Base-by-base conservation (phyloP, 2,888 invertebrate genomes). In the Tridacna crocea region DNA sequence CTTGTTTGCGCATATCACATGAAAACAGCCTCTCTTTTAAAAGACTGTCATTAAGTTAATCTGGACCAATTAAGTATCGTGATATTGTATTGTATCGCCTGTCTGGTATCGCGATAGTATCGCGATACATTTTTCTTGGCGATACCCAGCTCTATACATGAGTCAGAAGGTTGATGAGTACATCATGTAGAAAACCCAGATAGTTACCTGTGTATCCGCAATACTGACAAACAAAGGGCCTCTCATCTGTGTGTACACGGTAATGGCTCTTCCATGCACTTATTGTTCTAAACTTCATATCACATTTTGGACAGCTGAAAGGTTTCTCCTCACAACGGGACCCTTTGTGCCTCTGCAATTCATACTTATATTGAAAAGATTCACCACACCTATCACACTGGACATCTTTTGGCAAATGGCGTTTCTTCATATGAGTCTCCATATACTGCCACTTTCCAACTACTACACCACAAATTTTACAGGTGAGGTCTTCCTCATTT, bases 381-480 rank as follows among this genome's bases (percentile, higher is more conserved):
- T 81, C 81, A 8, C 84, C 84, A 75, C 84, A 84, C 13, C 81
- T 68, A 13, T 84, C 84, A 72, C 84, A 84, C 55, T 84, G 84
- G 22, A 82, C 68, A 26, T 63, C 48, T 60, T 77, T 81, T 19
- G 55, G 74, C n/a, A 10, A 26, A 46, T 78, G 79, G 63, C 81
- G 84, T n/a, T 65, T 72, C 27, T 70, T 73, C 61, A 82, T 60
- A 27, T 84, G 84, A 22, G 58, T 27, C n/a, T 76, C 81, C 68
- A 84, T 72, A 17, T 26, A 19, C 19, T 65, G 12, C n/a, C n/a
- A 58, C 75, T 27, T 63, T 17, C 15, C 24, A 47, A 79, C 76
- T 0, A n/a, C 17, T 65, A 76, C 81, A 6, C 63, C 46, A 61
- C 84, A 84, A 0, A 75, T n/a, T 55, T 51, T 68, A 46, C 84